Evolutionary conservation across 92 coral and sea anemone species (phyloP).

Genomic region (Zoanthus solanderi): DNA sequence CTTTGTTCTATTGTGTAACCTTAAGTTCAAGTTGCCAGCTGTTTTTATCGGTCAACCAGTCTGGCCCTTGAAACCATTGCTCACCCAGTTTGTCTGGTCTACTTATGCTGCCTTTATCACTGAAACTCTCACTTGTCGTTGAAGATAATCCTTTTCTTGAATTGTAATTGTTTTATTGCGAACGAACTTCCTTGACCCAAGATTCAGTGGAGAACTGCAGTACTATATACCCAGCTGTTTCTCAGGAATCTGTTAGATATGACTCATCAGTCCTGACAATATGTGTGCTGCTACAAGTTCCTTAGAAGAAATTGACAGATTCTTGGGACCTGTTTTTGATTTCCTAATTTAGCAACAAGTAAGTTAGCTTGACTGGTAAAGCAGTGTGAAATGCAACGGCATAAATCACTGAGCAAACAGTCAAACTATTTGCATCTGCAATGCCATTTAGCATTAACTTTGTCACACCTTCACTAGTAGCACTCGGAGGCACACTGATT

Average conservation of each 20-base stretch:
- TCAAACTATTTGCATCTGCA: constrained; percentile 65
- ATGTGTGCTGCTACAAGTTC: constrained; percentile 68
- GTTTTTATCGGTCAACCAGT: constrained; percentile 49
- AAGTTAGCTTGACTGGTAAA: constrained; percentile 50
- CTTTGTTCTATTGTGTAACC: not conserved
- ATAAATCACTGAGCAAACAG: constrained; percentile 60
- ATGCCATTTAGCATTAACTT: constrained; percentile 61
- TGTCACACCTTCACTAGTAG: constrained; percentile 4
- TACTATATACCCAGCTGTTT: constrained; percentile 60
- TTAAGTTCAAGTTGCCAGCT: constrained; percentile 63
- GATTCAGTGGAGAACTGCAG: constrained; percentile 57
- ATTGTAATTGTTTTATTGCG: constrained; percentile 63
- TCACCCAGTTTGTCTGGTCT: constrained; percentile 49
- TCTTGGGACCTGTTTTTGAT: constrained; percentile 59
- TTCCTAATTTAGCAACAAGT: constrained; percentile 44
- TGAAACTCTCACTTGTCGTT: constrained; percentile 67
- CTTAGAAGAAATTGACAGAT: constrained; percentile 48
- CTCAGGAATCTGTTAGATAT: not conserved
- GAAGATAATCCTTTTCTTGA: constrained; percentile 37
- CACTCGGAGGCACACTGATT: constrained; percentile 68
- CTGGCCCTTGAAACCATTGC: constrained; percentile 62
- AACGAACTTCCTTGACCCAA: constrained; percentile 57
- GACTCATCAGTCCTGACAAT: constrained; percentile 21
- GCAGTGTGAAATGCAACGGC: constrained; percentile 51
- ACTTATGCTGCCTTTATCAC: constrained; percentile 61